Percentiles rank a stretch among this genome's conserved stretches.
Conservation (phyloP, 2,888 invertebrate genomes). For the Marasmarcha lunaedactyla region DNA sequence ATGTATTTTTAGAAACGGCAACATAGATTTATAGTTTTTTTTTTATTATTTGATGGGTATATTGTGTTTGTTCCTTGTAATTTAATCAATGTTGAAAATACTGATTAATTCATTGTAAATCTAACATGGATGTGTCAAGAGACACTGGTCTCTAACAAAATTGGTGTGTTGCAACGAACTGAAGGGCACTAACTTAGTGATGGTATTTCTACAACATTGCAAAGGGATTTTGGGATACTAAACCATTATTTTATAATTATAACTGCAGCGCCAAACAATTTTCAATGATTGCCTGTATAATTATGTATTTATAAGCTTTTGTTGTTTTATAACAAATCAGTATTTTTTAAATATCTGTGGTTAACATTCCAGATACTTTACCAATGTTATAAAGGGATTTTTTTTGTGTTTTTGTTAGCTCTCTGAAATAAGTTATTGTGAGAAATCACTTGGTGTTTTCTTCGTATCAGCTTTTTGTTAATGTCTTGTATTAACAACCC, state of each 20-base stretch:
- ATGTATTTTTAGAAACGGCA: slow-evolving; percentile 33
- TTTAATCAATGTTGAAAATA: background rate
- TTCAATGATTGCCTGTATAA: slow-evolving; percentile 45
- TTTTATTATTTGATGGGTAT: slow-evolving; percentile 23
- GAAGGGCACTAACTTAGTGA: slow-evolving; percentile 22
- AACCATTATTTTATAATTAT: slow-evolving; percentile 21
- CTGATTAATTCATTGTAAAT: background rate
- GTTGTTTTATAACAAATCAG: slow-evolving; percentile 59
- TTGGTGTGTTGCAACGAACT: slow-evolving; percentile 54
- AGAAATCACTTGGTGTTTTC: background rate
- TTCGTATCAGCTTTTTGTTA: background rate
- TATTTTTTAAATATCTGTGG: slow-evolving; percentile 67
- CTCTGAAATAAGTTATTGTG: slow-evolving; percentile 23
- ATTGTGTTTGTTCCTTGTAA: slow-evolving; percentile 5
- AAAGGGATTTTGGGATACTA: slow-evolving; percentile 20
- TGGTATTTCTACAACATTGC: slow-evolving; percentile 15
- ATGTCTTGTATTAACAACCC: background rate
- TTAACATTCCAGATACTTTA: slow-evolving; percentile 65
- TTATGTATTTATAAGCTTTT: slow-evolving; percentile 48
- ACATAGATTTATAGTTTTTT: slow-evolving; percentile 12
- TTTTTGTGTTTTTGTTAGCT: slow-evolving; percentile 24
- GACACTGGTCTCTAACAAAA: slow-evolving; percentile 11
- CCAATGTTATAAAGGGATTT: slow-evolving; percentile 20
- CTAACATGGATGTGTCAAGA: too few relatives aligned
- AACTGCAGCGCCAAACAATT: slow-evolving; percentile 40